phyloP scores from a whole-genome alignment of 1,140 invertebrate genomes.

The Hermatobates lingyangjiaoensis region DNA sequence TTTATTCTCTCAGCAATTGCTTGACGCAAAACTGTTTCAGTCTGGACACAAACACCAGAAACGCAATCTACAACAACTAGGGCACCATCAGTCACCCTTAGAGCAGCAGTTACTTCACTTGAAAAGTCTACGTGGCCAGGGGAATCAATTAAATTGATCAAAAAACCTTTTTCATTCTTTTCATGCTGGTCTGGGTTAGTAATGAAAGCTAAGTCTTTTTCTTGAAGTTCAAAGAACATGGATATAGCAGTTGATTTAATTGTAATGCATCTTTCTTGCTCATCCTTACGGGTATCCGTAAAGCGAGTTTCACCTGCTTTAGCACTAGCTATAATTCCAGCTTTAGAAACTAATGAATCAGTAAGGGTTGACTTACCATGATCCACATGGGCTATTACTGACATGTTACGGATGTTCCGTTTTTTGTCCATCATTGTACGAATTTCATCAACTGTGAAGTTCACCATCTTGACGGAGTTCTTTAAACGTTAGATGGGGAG shows the following conservation, averaged over 20 bases:
- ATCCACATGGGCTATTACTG: slow-evolving; percentile 99
- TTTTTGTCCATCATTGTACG: slow-evolving; percentile 99
- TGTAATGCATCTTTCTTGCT: slow-evolving; percentile 98
- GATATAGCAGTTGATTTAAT: slow-evolving; percentile 99
- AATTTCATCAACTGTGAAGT: slow-evolving; percentile 99
- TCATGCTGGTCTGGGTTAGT: slow-evolving; percentile 72
- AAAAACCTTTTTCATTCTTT: slow-evolving; percentile 81
- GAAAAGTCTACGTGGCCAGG: slow-evolving; percentile 99
- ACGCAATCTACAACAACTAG: slow-evolving; percentile 99
- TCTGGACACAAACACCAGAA: slow-evolving; percentile 97
- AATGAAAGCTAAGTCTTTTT: slow-evolving; percentile 83
- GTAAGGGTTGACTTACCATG: slow-evolving; percentile 99
- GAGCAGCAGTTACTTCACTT: slow-evolving; percentile 94
- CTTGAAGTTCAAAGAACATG: slow-evolving; percentile 90
- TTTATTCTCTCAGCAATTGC: slow-evolving; percentile 98
- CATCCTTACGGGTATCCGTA: slow-evolving; percentile 98
- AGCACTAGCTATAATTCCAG: slow-evolving; percentile 96
- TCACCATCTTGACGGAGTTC: slow-evolving; percentile 57
- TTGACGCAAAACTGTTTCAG: slow-evolving; percentile 95
- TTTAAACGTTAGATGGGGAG: not conserved
- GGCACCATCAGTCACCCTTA: slow-evolving; percentile 97
- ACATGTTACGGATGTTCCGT: slow-evolving; percentile 99
- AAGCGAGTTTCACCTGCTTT: slow-evolving; percentile 98
- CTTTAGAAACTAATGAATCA: slow-evolving; percentile 97
- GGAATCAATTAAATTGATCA: slow-evolving; percentile 98